Percentiles rank a stretch among this genome's conserved stretches.
phyloP scores from a whole-genome alignment of 30 jellyfish, hydroid and myxozoan species.

The Chrysaora quinquecirrha region DNA sequence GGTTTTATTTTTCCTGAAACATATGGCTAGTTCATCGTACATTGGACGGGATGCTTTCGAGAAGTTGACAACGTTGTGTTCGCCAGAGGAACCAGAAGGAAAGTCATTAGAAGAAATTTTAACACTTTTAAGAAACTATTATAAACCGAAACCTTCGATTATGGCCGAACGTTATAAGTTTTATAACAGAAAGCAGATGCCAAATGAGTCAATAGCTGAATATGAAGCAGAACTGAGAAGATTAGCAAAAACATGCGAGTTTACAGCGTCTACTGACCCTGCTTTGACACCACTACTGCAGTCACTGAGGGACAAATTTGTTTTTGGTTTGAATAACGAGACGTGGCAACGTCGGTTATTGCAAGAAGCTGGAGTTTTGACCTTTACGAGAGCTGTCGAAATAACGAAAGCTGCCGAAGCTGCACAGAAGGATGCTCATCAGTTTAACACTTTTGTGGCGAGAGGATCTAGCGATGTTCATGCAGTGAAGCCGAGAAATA shows the following conservation, averaged over 20 bases:
- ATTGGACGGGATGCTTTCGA: slow-evolving; percentile 65
- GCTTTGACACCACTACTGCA: slow-evolving; percentile 30
- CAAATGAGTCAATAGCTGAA: slow-evolving; percentile 55
- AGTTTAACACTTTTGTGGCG: slow-evolving; percentile 33
- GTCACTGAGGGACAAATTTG: slow-evolving; percentile 39
- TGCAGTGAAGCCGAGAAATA: slow-evolving; percentile 53
- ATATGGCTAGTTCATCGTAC: no score
- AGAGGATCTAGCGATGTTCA: slow-evolving; percentile 37
- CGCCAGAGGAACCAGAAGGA: slow-evolving; percentile 69
- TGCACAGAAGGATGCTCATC: slow-evolving; percentile 46
- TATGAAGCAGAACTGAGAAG: slow-evolving; percentile 59
- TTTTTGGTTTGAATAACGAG: slow-evolving; percentile 53
- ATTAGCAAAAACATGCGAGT: slow-evolving; percentile 70
- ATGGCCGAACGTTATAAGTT: slow-evolving; percentile 70
- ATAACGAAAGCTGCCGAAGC: slow-evolving; percentile 37
- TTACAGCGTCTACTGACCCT: slow-evolving; percentile 36
- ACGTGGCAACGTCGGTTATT: slow-evolving; percentile 70
- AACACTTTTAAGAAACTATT: slow-evolving; percentile 8
- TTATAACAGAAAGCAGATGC: slow-evolving; percentile 64
- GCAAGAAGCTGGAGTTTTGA: slow-evolving; percentile 68
- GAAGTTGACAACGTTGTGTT: slow-evolving; percentile 54
- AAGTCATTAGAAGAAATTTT: slow-evolving; percentile 25
- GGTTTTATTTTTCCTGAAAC: no score
- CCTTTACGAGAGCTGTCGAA: slow-evolving; percentile 44
- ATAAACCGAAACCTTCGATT: slow-evolving; percentile 59